Evolutionary conservation across 2,113 vertebrate species (phyloP).

Genomic region (Calyptommatus sinebrachiatus): DNA sequence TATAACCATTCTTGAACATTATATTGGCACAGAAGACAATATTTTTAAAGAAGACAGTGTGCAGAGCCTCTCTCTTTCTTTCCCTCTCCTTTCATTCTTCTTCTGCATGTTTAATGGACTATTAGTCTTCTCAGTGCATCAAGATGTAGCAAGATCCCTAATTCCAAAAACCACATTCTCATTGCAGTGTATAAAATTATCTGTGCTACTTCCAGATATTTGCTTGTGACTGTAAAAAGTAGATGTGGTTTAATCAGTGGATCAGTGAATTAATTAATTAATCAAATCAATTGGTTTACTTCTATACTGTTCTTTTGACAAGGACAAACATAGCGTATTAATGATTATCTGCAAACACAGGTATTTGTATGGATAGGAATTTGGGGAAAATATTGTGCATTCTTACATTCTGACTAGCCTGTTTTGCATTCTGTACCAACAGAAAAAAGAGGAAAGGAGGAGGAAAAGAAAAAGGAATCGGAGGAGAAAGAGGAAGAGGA

Average conservation of each 20-base stretch:
- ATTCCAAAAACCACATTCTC: neutral
- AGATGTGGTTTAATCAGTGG: neutral
- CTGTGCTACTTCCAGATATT: neutral
- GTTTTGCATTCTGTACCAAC: no score
- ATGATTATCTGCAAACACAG: no score
- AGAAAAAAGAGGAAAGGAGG: no score
- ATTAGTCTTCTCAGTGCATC: neutral
- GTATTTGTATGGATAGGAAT: no score
- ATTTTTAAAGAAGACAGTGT: neutral
- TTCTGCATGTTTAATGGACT: neutral
- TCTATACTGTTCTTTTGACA: no score
- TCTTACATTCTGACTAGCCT: no score
- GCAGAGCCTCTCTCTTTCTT: neutral
- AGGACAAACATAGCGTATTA: no score
- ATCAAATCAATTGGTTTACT: neutral
- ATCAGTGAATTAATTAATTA: neutral
- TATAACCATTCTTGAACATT: neutral
- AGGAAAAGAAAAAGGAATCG: no score
- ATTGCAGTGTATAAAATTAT: neutral
- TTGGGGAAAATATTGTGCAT: no score
- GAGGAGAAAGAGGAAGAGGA: no score
- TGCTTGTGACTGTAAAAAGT: neutral
- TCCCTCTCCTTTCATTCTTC: no score
- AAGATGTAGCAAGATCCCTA: neutral
- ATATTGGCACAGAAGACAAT: neutral